Percentiles rank a stretch among this genome's conserved stretches.
These are phyloP conservation scores for Chaetops frenatus DNA, from an alignment of 2,113 vertebrate genomes.

Conservation along the genomic window DNA sequence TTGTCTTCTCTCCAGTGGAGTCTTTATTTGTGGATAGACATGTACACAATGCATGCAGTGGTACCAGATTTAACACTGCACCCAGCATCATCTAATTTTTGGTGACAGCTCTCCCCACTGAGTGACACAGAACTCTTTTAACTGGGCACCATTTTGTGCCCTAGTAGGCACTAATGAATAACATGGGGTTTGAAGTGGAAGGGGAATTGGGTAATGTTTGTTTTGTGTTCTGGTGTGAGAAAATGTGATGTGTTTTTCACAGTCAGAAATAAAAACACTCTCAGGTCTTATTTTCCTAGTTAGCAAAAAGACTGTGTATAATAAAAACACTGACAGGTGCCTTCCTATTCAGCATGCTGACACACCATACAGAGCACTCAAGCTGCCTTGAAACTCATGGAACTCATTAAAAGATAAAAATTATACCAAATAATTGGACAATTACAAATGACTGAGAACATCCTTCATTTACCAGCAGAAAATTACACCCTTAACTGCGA, in stretches of 20 bases:
- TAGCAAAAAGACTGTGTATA: background rate
- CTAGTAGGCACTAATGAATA: background rate
- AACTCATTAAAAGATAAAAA: background rate
- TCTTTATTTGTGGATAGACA: background rate
- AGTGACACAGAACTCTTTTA: background rate
- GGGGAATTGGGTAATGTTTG: background rate
- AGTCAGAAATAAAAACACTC: background rate
- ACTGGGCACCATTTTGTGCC: background rate
- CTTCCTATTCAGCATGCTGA: background rate
- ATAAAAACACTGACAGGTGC: background rate
- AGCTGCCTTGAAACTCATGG: background rate
- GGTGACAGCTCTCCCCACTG: too few relatives aligned
- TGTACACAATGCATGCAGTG: accelerated
- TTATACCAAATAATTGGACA: slow-evolving; percentile 11
- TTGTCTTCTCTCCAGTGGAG: background rate
- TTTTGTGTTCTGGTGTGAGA: background rate
- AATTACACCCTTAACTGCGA: slow-evolving; percentile 6
- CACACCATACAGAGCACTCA: background rate
- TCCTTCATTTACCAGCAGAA: background rate
- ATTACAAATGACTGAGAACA: background rate
- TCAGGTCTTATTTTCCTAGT: background rate
- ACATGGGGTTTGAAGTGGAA: background rate
- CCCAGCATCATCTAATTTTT: accelerated
- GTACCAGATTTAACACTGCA: background rate
- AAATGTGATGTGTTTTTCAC: background rate